Conservation (phyloP, 2,888 invertebrate species). For the Lasioglossum villosulum region DNA sequence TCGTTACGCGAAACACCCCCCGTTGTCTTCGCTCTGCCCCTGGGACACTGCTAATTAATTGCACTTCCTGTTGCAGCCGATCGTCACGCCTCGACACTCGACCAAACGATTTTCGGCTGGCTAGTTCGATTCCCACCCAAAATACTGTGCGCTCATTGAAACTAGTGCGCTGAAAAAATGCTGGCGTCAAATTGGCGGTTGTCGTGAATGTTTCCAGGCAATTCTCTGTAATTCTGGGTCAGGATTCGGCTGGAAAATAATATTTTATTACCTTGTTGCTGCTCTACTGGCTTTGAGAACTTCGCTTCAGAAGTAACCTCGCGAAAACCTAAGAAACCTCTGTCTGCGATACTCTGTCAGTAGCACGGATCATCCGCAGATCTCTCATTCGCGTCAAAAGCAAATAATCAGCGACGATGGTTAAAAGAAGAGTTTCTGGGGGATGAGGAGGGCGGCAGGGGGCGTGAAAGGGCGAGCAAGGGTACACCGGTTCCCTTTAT, state of each 20-base stretch:
- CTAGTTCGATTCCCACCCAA: not conserved
- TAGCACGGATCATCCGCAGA: not conserved
- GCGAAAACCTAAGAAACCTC: not conserved
- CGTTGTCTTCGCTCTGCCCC: slow-evolving; percentile 1
- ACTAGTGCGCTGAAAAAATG: not conserved
- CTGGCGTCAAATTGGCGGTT: not conserved
- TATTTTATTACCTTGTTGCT: not conserved
- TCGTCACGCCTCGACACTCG: slow-evolving; percentile 1
- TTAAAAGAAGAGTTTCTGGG: not conserved
- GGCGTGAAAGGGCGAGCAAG: slow-evolving; percentile 1
- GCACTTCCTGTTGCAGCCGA: slow-evolving; percentile 10
- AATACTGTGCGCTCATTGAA: not conserved
- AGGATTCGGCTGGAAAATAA: not conserved
- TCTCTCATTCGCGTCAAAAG: slow-evolving; percentile 9
- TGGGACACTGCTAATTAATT: slow-evolving; percentile 40
- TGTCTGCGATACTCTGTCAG: not conserved
- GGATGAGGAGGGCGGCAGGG: not conserved
- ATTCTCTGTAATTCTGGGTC: not conserved
- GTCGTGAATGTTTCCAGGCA: not conserved
- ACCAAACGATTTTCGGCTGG: not conserved
- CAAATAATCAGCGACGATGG: slow-evolving; percentile 22
- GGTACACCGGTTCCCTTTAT: slow-evolving; percentile 50
- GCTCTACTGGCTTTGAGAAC: not conserved
- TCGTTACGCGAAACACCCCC: slow-evolving; percentile 46
- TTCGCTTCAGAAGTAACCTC: no score